A percentile compares a stretch with the other conserved stretches of the same genome.
Evolutionary conservation across 2,888 invertebrate species (phyloP).

Genomic region (Isotomurus palustris): DNA sequence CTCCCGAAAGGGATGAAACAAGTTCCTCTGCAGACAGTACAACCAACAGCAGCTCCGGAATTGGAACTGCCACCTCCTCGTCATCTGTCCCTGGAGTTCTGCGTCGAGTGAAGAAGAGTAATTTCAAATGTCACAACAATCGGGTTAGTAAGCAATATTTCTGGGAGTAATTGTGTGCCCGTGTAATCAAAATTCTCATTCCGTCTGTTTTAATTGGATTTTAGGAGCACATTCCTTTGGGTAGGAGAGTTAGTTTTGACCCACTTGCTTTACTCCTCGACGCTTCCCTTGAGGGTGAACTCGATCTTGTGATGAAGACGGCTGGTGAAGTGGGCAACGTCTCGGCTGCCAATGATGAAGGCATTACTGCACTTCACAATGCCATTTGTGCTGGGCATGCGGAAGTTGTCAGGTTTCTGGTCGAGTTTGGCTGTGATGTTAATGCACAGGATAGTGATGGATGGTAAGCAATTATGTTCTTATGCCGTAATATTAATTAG

Average conservation of each 20-base stretch:
- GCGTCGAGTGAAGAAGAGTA: slow-evolving; percentile 71
- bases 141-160: slow-evolving; percentile 12
- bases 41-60: slow-evolving; percentile 51
- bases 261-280: slow-evolving; percentile 92
- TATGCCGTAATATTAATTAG: too few species aligned
- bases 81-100: slow-evolving; percentile 50
- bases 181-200: too few species aligned
- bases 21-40: slow-evolving; percentile 29
- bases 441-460: slow-evolving; percentile 99
- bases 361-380: slow-evolving; percentile 98
- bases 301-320: slow-evolving; percentile 92
- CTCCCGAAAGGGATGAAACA: slow-evolving; percentile 25
- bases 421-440: slow-evolving; percentile 97
- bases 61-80: slow-evolving; percentile 17
- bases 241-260: slow-evolving; percentile 89
- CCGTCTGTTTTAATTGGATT: not conserved
- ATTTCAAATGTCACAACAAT: slow-evolving; percentile 59
- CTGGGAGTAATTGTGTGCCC: not conserved
- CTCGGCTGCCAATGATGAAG: slow-evolving; percentile 97
- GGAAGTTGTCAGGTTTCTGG: slow-evolving; percentile 95
- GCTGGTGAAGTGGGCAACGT: slow-evolving; percentile 68
- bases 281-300: slow-evolving; percentile 95
- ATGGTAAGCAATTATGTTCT: slow-evolving; percentile 61
- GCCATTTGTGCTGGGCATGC: slow-evolving; percentile 99
- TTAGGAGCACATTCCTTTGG: slow-evolving; percentile 39